Conservation (phyloP, 2,797 vertebrate genomes). For the Acanthiza pusilla region DNA sequence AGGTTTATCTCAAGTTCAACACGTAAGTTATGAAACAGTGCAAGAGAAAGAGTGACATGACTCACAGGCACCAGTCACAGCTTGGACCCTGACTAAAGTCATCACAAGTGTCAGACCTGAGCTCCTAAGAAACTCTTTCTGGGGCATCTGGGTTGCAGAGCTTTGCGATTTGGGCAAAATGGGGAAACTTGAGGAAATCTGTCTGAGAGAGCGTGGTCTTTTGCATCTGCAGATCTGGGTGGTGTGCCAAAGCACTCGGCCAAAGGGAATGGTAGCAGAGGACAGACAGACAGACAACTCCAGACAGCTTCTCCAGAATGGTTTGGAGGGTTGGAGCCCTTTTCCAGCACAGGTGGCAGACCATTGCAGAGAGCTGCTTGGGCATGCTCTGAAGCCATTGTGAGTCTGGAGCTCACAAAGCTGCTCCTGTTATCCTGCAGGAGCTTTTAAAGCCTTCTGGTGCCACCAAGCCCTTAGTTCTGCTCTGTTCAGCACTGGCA, state of each 20-base stretch:
- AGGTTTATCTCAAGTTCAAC: not conserved
- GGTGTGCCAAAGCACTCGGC: not conserved
- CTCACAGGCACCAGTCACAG: not conserved
- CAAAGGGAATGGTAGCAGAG: not conserved
- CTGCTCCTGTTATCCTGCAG: not conserved
- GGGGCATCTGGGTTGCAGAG: not conserved
- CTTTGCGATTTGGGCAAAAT: not conserved
- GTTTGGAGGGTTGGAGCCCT: not conserved
- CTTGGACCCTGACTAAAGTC: not conserved
- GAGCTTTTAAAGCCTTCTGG: not conserved
- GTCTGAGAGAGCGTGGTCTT: not conserved
- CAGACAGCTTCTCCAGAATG: not conserved
- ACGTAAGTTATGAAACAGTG: not conserved
- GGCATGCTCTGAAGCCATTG: not conserved
- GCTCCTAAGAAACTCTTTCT: not conserved
- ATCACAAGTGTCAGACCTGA: not conserved
- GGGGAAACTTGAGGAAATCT: not conserved
- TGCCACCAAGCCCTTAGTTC: not conserved
- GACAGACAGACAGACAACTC: not conserved
- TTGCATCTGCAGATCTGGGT: not conserved
- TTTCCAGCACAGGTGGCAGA: rapidly evolving
- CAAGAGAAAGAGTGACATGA: not conserved
- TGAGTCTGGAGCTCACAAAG: not conserved
- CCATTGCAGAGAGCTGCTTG: not conserved
- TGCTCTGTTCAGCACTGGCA: not conserved